Evolutionary conservation across 2,113 vertebrate genomes (phyloP), one percentile per base, ranked within the genome.

Genomic region (Tupaia chinensis): DNA sequence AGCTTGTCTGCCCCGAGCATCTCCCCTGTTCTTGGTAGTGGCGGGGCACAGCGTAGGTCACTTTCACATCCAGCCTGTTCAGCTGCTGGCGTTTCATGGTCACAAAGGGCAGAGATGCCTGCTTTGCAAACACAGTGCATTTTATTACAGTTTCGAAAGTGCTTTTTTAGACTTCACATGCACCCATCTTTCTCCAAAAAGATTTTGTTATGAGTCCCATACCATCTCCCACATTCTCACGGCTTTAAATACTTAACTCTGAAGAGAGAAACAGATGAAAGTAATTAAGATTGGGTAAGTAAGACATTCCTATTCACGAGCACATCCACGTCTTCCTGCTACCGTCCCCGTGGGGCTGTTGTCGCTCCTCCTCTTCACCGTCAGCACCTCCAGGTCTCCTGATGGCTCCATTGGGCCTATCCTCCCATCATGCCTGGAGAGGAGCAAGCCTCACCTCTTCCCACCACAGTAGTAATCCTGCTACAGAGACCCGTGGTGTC

Each of bases 271-370:
- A 63, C 68, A 87, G 93, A 84, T 84, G 96, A 95, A 80, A 89
- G 93, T 96, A 84, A 94, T 96, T 94, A 95, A 94, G 91, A 63
- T 80, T 63, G 77, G 66, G 66, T 84, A 96, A 96, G 73, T 58
- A 92, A 97, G 97, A 63, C 66, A 60, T 89, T 97, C 78, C 91
- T 94, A 95, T 97, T 97, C 96, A 65, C 17, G 78, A 96, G 85
- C 91, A 93, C 86, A 89, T 61, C 68, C 15, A 1, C 15, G 4
- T 68, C 11, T 85, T 85, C 86, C 70, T 68, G 93, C 56, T 22
- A 60, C 19, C 29, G 3, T 74, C n/a, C 89, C 76, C 15, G 0
- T 7, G 76, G 72, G 89, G 32, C 93, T 94, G 22, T 58, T 53
- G 77, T 5, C 25, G 9, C 61, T 91, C 22, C 54, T 86, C 9